Evolutionary conservation across 2,113 vertebrate species (phyloP).

Genomic region (Hiodon alosoides): DNA sequence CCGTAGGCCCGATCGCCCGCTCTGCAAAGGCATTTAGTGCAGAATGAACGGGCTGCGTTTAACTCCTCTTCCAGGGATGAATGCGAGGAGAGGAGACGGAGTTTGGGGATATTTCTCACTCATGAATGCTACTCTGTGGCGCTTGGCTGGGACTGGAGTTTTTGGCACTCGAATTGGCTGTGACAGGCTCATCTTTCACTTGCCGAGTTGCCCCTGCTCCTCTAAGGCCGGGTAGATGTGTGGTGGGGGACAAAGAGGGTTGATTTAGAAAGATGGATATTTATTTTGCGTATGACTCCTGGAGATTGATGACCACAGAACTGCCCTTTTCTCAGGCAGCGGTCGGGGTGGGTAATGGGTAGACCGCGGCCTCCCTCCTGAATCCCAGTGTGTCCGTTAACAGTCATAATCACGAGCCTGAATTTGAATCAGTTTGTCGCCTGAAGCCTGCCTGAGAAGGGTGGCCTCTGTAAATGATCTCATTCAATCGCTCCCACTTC

Average conservation of each 20-base stretch:
- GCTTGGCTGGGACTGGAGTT: background rate
- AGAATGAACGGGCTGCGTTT: background rate
- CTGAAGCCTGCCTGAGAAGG: background rate
- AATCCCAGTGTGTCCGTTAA: slow-evolving; percentile 7
- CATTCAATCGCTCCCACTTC: background rate
- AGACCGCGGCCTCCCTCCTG: background rate
- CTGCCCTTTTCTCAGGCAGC: background rate
- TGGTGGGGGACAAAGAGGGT: background rate
- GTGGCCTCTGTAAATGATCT: too few species aligned
- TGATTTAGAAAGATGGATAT: slow-evolving; percentile 12
- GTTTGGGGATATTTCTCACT: background rate
- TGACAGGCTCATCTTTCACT: slow-evolving; percentile 11
- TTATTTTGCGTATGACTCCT: slow-evolving; percentile 1
- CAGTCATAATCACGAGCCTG: slow-evolving; percentile 9
- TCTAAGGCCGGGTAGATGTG: background rate
- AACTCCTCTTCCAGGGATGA: too few species aligned
- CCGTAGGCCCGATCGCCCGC: background rate
- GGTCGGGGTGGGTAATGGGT: background rate
- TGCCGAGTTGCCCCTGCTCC: background rate
- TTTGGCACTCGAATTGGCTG: background rate
- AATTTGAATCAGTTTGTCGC: background rate
- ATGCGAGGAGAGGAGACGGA: background rate
- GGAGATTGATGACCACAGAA: slow-evolving; percentile 2
- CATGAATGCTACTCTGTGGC: background rate
- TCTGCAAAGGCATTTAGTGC: background rate